A percentile compares a stretch with the other conserved stretches of the same genome.
These are phyloP conservation scores for Bombus sibiricus DNA, from an alignment of 1,140 invertebrate species.

Conservation along the genomic window DNA sequence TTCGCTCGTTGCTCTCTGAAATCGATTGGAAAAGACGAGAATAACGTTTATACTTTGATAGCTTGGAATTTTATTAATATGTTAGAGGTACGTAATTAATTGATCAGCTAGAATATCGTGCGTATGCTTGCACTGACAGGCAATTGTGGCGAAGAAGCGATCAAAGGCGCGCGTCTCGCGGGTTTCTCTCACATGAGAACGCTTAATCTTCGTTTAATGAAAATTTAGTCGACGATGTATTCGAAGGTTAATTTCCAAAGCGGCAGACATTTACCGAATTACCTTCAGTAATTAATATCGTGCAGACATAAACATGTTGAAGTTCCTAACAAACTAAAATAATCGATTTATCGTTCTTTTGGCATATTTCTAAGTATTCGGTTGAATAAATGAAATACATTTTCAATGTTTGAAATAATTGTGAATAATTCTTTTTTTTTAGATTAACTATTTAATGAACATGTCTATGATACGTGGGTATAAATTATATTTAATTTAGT, in stretches of 20 bases:
- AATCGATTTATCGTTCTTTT: neutral
- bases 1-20: neutral
- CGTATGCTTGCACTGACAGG: conserved; percentile 19
- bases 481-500: neutral
- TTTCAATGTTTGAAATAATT: neutral
- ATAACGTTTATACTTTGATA: neutral
- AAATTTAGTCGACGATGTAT: conserved; percentile 8
- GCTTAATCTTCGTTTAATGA: conserved; percentile 31
- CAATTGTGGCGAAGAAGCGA: conserved; percentile 41
- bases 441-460: neutral
- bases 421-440: neutral
- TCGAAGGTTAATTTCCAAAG: conserved; percentile 22
- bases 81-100: conserved; percentile 30
- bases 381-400: neutral
- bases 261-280: neutral
- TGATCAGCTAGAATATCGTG: neutral
- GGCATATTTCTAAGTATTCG: neutral
- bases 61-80: conserved; percentile 16
- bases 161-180: conserved; percentile 25
- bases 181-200: neutral
- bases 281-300: neutral
- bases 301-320: neutral
- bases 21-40: neutral
- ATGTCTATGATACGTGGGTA: too few relatives aligned
- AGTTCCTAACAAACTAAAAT: neutral